phyloP scores from a whole-genome alignment of 1,140 invertebrate genomes.

The Ceratina australensis region DNA sequence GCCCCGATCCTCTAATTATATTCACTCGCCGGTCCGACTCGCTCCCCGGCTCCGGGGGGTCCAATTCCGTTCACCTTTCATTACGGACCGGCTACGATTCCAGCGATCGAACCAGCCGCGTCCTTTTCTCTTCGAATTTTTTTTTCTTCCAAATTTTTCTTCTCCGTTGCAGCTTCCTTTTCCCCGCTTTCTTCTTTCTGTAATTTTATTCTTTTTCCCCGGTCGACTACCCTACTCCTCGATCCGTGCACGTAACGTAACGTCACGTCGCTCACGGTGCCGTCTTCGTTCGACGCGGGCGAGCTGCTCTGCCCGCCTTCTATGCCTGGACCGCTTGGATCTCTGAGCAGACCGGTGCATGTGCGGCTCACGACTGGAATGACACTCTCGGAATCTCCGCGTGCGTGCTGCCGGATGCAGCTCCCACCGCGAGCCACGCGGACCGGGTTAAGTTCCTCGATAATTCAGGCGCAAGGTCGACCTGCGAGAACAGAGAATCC shows the following conservation, averaged over 20 bases:
- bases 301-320: conserved; percentile 24
- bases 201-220: too few species aligned
- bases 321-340: conserved; percentile 35
- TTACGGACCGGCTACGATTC: conserved; percentile 78
- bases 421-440: conserved; percentile 23
- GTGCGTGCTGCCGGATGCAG: conserved; percentile 57
- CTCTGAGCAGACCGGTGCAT: conserved; percentile 51
- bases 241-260: too few species aligned
- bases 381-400: conserved; percentile 63
- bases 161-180: background rate
- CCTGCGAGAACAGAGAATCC: conserved; percentile 18
- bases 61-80: conserved; percentile 80
- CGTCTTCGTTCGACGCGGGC: background rate
- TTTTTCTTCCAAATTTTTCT: conserved; percentile 22
- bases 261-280: background rate
- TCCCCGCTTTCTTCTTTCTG: too few species aligned
- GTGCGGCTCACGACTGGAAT: conserved; percentile 61
- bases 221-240: too few species aligned
- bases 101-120: conserved; percentile 75
- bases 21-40: conserved; percentile 75
- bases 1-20: conserved; percentile 79
- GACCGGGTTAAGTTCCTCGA: conserved; percentile 63
- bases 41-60: conserved; percentile 75
- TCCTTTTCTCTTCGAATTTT: conserved; percentile 58
- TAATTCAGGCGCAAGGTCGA: conserved; percentile 59